Conservation (phyloP, 1,140 invertebrate genomes). For the Ostrea denselamellosa region DNA sequence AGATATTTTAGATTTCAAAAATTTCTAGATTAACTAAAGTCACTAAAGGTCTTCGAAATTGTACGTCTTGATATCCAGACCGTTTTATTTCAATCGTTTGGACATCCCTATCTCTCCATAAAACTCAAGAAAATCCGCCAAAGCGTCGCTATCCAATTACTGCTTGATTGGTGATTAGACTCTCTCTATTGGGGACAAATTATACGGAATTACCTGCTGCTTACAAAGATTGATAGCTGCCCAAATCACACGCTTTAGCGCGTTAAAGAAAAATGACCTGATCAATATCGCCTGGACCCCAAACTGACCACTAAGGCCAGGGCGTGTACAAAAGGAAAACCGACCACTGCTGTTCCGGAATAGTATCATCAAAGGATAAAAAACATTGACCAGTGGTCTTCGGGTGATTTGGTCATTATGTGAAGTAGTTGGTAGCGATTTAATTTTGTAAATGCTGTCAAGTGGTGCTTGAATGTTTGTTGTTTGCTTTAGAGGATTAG, state of each 20-base stretch:
- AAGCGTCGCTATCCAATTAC: slow-evolving; percentile 39
- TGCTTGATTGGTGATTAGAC: slow-evolving; percentile 34
- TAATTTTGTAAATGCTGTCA: slow-evolving; percentile 19
- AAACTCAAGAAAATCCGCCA: slow-evolving; percentile 13
- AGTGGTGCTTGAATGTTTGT: slow-evolving; percentile 35
- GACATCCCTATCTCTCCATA: slow-evolving; percentile 18
- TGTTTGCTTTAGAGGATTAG: slow-evolving; percentile 3
- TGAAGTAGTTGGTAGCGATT: slow-evolving; percentile 30
- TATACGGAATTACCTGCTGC: slow-evolving; percentile 41
- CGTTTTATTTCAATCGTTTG: neutral
- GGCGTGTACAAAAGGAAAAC: slow-evolving; percentile 25
- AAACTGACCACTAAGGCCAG: slow-evolving; percentile 29
- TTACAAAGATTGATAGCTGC: slow-evolving; percentile 8
- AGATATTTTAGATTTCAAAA: neutral
- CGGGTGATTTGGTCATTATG: slow-evolving; percentile 9
- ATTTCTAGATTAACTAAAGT: neutral
- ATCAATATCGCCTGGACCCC: slow-evolving; percentile 34
- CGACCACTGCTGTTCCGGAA: slow-evolving; percentile 29
- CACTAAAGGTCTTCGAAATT: neutral
- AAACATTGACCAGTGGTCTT: neutral
- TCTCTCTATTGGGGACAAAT: slow-evolving; percentile 37
- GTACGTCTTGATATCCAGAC: neutral
- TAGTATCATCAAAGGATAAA: slow-evolving; percentile 22
- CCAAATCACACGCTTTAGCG: slow-evolving; percentile 25
- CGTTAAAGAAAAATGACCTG: slow-evolving; percentile 33